Evolutionary conservation across 2,888 invertebrate genomes (phyloP), one percentile per base, ranked within the genome.

Genomic region (Petrolisthes manimaculis): DNA sequence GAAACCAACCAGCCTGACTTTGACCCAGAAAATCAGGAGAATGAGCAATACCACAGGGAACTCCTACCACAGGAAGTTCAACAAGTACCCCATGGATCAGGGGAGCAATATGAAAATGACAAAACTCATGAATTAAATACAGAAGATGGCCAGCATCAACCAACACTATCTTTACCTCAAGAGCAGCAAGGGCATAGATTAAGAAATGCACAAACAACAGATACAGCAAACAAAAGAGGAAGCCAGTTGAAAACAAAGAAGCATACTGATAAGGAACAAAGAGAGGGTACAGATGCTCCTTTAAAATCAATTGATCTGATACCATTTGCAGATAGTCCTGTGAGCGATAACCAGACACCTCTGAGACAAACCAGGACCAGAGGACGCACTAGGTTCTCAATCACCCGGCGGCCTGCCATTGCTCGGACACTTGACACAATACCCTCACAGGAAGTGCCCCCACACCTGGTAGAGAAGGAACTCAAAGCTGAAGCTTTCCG

Each of bases 281-380:
- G 51, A 3, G 79, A 69, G 69, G 79, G 67, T n/a, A 9, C 69
- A 54, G n/a, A 79, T 5, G 21, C 24, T 69, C 69, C 12, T 9
- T 37, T 85, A 21, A 85, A 85, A 67, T 18, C 61, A 4, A 85
- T 85, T 54, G 85, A 85, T 51, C 6, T 24, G 69, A 12, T 83
- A 37, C 82, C 87, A 9, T 53, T 78, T 54, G 61, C 78, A 67
- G 69, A 83, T 21, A 56, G 21, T 18, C 61, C 84, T 67, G 83
- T 51, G 53, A 69, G 67, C 54, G 56, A 51, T 24, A 54, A 37
- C 21, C n/a, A 9, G 82, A 21, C n/a, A 79, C 56, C 71, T 5
- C n/a, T n/a, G 6, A 83, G 78, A 71, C 83, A 24, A 9, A 79
- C n/a, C 61, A 84, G 88, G 24, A 9, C 56, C 4, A 78, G 84